Conservation (phyloP, 2,797 vertebrate species). For the Microctenopoma steveboyesi region DNA sequence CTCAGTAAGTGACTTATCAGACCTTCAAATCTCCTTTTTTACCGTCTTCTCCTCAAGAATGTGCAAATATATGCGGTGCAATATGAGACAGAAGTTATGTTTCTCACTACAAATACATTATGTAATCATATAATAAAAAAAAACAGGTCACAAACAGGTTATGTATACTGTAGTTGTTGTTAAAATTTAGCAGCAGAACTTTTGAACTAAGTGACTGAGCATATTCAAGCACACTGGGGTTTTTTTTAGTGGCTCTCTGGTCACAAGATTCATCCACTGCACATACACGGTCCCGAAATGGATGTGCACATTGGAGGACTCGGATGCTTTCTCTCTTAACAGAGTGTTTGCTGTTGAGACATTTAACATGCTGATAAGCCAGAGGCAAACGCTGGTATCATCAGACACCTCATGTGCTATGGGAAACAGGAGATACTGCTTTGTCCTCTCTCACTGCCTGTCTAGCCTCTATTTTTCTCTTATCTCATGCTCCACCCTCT, state of each 20-base stretch:
- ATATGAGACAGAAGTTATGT: background rate
- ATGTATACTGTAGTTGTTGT: conserved; percentile 6
- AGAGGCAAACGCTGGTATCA: conserved; percentile 74
- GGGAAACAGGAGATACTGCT: conserved; percentile 62
- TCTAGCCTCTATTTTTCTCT: conserved; percentile 20
- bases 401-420: conserved; percentile 81
- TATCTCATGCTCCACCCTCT: conserved; percentile 33
- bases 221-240: conserved; percentile 3
- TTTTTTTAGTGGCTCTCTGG: conserved; percentile 33
- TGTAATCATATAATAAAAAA: conserved; percentile 9
- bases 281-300: conserved; percentile 43
- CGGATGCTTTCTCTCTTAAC: conserved; percentile 44
- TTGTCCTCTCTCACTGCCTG: conserved; percentile 49
- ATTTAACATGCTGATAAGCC: conserved; percentile 72
- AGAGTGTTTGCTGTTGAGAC: conserved; percentile 75
- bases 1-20: conserved; percentile 32
- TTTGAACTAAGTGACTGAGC: conserved; percentile 19
- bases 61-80: background rate
- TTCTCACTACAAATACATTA: background rate
- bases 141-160: conserved; percentile 8
- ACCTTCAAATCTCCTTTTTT: conserved; percentile 12
- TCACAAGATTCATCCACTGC: conserved; percentile 58
- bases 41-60: background rate
- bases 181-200: conserved; percentile 39
- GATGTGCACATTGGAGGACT: conserved; percentile 40